Base-by-base conservation (phyloP, 2,113 vertebrate species). In the Hylia prasina region DNA sequence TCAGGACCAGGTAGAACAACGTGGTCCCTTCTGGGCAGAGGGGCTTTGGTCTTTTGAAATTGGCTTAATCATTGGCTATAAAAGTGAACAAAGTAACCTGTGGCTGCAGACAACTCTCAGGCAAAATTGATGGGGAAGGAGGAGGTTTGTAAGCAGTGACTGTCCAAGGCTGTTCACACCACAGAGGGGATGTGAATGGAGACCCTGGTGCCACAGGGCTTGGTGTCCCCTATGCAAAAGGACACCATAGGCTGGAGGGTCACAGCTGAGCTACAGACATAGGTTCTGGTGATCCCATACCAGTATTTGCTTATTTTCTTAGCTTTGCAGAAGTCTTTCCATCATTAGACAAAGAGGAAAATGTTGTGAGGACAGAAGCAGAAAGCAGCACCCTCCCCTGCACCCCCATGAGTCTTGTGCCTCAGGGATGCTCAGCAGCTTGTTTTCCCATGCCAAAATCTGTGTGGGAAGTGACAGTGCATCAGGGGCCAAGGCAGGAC, bases 181-280 rank as follows among this genome's bases (percentile, higher is more conserved):
- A 18, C 1, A 0, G 10, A 8, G 7, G 6, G 24, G 14, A 51
- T 33, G 21, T 44, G 45, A 40, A 33, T 2, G 2, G 48, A n/a
- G 44, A 27, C 11, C 19, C 5, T 13, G 14, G 31, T 37, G n/a
- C 53, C 68, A 16, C 48, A 33, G 71, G 61, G 13, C 8, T 80
- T 72, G 48, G 40, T 10, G 21, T 42, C 68, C 82, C 82, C 33
- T 3, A 0, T 33, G 58, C 23, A 27, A 27, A 5, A 33, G 33
- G 48, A 35, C 24, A 16, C 19, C 9, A 1, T 4, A 5, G 24
- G 35, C 40, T 48, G 37, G 15, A 20, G 14, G 6, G 30, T 70
- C 58, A 40, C 31, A 57, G 27, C 24, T 73, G 50, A 78, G 31
- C 0, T 0, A 30, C 15, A 54, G 15, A 16, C 3, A 1, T 6